These are phyloP conservation scores for Hypselothyrea guttata DNA, from an alignment of 2,888 invertebrate species.

Conservation along the genomic window DNA sequence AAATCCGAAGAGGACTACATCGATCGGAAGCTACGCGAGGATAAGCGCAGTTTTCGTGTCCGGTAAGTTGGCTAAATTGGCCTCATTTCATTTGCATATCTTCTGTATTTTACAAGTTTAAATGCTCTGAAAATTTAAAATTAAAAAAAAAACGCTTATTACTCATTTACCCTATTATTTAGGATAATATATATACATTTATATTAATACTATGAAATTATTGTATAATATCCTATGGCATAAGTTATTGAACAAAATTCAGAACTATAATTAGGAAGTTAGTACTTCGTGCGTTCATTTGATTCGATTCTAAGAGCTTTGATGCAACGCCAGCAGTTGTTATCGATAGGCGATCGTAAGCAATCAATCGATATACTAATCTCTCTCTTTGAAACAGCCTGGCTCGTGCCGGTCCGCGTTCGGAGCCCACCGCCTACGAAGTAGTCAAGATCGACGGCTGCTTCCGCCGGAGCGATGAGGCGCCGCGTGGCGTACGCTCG, in stretches of 20 bases:
- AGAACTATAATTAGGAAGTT: too few relatives aligned
- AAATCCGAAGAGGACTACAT: conserved; percentile 80
- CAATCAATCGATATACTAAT: not conserved
- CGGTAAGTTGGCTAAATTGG: too few relatives aligned
- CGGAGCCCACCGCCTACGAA: conserved; percentile 88
- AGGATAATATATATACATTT: too few relatives aligned
- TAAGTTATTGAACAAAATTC: too few relatives aligned
- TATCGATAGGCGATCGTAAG: conserved; percentile 3
- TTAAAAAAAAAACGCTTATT: not conserved
- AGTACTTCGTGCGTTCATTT: too few relatives aligned
- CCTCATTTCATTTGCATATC: not conserved
- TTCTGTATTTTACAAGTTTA: too few relatives aligned
- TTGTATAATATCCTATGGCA: too few relatives aligned
- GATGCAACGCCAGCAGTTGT: too few relatives aligned
- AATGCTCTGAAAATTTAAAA: too few relatives aligned
- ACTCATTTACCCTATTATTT: too few relatives aligned
- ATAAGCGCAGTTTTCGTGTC: conserved; percentile 84
- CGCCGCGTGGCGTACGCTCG: conserved; percentile 83
- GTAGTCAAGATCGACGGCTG: conserved; percentile 87
- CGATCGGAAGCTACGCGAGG: conserved; percentile 81
- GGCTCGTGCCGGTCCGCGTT: conserved; percentile 87
- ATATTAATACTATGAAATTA: too few relatives aligned
- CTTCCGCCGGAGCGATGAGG: conserved; percentile 84
- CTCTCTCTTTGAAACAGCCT: conserved; percentile 77
- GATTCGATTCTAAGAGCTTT: too few relatives aligned